These are phyloP conservation scores for Copidosoma floridanum DNA, from an alignment of 1,140 invertebrate genomes.

Conservation along the genomic window DNA sequence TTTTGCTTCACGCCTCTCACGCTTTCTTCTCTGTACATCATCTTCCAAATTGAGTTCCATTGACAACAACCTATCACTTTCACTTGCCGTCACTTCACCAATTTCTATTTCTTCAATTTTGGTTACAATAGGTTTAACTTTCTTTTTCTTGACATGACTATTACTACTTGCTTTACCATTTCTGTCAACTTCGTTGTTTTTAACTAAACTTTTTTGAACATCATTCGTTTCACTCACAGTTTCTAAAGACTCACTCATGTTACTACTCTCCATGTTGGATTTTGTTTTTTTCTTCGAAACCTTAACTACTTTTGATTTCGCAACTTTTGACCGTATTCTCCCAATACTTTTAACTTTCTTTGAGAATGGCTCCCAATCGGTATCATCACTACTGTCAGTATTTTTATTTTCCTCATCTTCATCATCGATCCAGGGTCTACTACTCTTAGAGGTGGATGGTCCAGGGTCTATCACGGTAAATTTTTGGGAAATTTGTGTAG, in stretches of 20 bases:
- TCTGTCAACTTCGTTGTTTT: not conserved
- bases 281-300: constrained; percentile 5
- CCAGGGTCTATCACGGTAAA: constrained; percentile 33
- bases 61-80: constrained; percentile 6
- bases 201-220: not conserved
- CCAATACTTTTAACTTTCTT: constrained; percentile 17
- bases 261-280: not conserved
- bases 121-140: not conserved
- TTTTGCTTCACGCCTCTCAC: constrained; percentile 35
- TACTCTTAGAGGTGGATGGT: constrained; percentile 37
- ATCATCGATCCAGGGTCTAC: constrained; percentile 27
- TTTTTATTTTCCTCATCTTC: not conserved
- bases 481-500: constrained; percentile 8
- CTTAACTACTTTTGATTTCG: constrained; percentile 16
- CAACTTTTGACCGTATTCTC: constrained; percentile 12
- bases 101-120: constrained; percentile 22
- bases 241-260: not conserved
- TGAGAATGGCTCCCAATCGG: not conserved
- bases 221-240: not conserved
- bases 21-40: constrained; percentile 12
- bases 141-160: not conserved
- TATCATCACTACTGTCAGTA: too few species aligned
- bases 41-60: constrained; percentile 6
- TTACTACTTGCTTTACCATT: not conserved
- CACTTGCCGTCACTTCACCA: constrained; percentile 4